Conservation (phyloP, 2,797 vertebrate species). For the Typhlichthys eigenmanni region DNA sequence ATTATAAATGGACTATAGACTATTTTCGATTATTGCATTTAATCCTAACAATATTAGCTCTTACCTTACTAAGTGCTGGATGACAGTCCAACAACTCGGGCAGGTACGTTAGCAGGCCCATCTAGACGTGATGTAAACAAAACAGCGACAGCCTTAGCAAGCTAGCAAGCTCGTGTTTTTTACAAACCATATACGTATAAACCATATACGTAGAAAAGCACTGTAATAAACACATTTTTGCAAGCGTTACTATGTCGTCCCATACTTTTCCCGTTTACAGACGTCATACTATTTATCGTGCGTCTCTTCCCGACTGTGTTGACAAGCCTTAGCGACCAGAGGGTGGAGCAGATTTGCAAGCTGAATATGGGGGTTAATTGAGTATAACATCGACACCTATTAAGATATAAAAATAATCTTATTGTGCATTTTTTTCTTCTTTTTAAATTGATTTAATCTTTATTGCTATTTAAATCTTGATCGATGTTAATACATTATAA, state of each 20-base stretch:
- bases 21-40: background rate
- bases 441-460: too few relatives aligned
- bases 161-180: conserved; percentile 31
- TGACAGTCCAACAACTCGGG: conserved; percentile 31
- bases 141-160: conserved; percentile 41
- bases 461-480: background rate
- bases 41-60: background rate
- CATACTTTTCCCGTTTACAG: too few relatives aligned
- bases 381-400: background rate
- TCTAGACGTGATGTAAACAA: conserved; percentile 62
- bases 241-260: too few relatives aligned
- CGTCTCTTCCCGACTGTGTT: too few relatives aligned
- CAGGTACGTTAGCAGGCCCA: conserved; percentile 60
- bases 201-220: too few relatives aligned
- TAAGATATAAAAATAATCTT: background rate
- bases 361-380: background rate
- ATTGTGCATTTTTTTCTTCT: background rate
- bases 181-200: too few relatives aligned
- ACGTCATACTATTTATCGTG: too few relatives aligned
- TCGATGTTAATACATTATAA: background rate
- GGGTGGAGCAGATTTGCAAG: background rate
- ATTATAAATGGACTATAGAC: background rate
- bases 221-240: too few relatives aligned
- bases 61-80: conserved; percentile 15
- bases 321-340: background rate